Conservation (phyloP, 2,797 vertebrate genomes). For the Triplophysa bombifrons region DNA sequence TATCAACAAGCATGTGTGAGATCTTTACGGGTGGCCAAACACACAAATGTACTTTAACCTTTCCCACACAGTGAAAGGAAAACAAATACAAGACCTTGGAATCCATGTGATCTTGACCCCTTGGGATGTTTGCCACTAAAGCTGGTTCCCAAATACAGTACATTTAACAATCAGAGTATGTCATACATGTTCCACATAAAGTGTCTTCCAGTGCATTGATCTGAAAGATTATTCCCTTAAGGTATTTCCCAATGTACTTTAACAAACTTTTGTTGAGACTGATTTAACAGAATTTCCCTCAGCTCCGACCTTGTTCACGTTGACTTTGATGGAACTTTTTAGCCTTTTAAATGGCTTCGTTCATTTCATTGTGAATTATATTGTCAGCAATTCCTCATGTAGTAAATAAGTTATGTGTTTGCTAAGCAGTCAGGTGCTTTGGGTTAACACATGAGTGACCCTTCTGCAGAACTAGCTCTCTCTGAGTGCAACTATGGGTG, state of each 20-base stretch:
- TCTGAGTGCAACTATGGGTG: background rate
- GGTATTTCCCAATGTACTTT: constrained; percentile 17
- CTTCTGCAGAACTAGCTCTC: background rate
- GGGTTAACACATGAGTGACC: background rate
- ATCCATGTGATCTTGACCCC: constrained; percentile 5
- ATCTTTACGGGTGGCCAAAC: background rate
- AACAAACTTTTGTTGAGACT: background rate
- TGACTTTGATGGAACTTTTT: background rate
- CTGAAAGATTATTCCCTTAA: background rate
- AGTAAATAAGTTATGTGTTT: background rate
- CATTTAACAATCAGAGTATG: too few species aligned
- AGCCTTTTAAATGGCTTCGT: background rate
- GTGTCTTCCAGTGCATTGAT: background rate
- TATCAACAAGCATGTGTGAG: background rate
- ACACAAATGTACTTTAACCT: background rate
- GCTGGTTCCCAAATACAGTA: background rate
- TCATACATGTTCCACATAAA: background rate
- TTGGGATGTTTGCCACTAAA: background rate
- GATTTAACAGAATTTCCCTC: background rate
- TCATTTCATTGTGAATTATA: background rate
- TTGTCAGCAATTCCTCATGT: background rate
- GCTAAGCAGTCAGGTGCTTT: background rate
- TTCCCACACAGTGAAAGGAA: constrained; percentile 7
- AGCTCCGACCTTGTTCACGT: background rate
- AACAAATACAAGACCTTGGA: background rate